A percentile compares a stretch with the other conserved stretches of the same genome.
Evolutionary conservation across 2,113 vertebrate species (phyloP).

Genomic region (Mesitornis unicolor): DNA sequence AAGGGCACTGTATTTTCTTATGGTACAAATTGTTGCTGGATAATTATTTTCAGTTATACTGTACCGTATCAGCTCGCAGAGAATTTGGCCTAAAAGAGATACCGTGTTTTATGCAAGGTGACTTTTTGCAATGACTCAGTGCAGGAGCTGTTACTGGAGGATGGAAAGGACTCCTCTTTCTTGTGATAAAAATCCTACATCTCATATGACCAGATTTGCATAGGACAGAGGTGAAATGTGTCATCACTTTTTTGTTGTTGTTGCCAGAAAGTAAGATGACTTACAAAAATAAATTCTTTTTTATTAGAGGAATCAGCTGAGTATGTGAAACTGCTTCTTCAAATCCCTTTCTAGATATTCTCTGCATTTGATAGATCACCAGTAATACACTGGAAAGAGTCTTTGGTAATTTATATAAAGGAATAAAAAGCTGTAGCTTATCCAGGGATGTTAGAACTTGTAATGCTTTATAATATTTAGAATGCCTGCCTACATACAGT

Average conservation of each 20-base stretch:
- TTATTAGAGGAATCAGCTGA: neutral
- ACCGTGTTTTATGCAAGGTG: neutral
- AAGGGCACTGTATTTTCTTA: neutral
- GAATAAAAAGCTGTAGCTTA: neutral
- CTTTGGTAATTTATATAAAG: neutral
- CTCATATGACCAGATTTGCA: neutral
- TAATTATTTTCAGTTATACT: neutral
- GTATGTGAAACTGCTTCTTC: neutral
- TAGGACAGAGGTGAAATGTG: conserved; percentile 12
- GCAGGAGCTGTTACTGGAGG: neutral
- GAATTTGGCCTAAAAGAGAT: neutral
- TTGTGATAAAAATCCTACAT: neutral
- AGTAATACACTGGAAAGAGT: neutral
- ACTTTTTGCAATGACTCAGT: neutral
- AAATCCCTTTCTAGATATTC: neutral
- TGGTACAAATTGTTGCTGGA: neutral
- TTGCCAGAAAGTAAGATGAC: neutral
- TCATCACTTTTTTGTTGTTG: accelerated
- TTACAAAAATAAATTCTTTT: neutral
- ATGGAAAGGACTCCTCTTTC: neutral
- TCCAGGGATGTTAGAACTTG: neutral
- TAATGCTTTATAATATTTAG: neutral
- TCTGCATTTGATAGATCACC: neutral
- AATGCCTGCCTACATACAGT: neutral
- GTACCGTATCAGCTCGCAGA: neutral